phyloP scores from a whole-genome alignment of 2,888 invertebrate species.

The Schizotus pectinicornis region DNA sequence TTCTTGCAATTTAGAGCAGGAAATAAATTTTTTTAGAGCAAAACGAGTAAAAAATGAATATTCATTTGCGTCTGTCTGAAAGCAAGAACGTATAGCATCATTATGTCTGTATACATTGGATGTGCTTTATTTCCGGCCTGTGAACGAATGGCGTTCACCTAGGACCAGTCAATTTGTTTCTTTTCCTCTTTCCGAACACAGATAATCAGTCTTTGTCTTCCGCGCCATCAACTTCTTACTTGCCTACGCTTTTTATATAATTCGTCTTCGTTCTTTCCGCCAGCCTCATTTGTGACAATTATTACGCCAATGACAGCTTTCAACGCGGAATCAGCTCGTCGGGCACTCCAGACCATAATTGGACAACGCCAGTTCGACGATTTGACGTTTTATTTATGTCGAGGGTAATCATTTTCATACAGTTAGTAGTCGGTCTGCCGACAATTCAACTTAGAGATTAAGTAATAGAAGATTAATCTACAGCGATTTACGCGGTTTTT shows the following conservation, averaged over 20 bases:
- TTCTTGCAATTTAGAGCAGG: conserved; percentile 1
- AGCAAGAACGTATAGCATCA: conserved; percentile 30
- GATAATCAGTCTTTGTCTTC: conserved; percentile 38
- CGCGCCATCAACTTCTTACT: conserved; percentile 35
- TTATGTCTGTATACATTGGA: conserved; percentile 31
- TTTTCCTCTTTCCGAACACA: conserved; percentile 34
- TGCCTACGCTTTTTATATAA: conserved; percentile 31
- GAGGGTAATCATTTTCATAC: no score
- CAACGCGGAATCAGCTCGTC: not conserved
- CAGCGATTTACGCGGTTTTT: no score
- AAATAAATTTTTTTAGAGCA: conserved; percentile 8
- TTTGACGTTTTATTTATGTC: no score
- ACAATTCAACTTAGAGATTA: no score
- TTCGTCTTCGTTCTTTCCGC: conserved; percentile 32
- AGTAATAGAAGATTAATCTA: no score
- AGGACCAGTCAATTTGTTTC: conserved; percentile 37
- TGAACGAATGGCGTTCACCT: conserved; percentile 35
- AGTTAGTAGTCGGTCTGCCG: no score
- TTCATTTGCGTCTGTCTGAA: conserved; percentile 13
- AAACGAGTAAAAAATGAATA: conserved; percentile 14
- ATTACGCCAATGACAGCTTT: conserved; percentile 23
- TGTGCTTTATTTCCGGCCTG: conserved; percentile 36
- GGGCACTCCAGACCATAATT: no score
- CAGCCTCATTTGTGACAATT: conserved; percentile 32
- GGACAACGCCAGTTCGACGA: no score